Conservation (phyloP, 2,888 invertebrate species). For the Glaucopsyche alexis region DNA sequence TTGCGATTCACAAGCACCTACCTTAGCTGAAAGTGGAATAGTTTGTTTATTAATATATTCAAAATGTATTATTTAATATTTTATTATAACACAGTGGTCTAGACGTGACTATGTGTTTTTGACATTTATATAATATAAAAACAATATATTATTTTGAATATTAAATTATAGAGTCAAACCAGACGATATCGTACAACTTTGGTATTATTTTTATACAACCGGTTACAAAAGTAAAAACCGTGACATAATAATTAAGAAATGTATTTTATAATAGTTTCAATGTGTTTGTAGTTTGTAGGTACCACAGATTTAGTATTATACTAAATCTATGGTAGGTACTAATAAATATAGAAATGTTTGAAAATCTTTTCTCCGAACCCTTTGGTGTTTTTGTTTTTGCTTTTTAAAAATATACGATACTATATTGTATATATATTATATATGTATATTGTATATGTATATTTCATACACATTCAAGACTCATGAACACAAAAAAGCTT, state of each 20-base stretch:
- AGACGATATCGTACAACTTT: background rate
- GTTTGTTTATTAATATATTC: conserved; percentile 14
- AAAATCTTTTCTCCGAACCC: background rate
- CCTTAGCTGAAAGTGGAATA: background rate
- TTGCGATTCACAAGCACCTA: background rate
- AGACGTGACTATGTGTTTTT: conserved; percentile 10
- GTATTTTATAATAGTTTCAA: background rate
- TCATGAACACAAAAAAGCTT: too few relatives aligned
- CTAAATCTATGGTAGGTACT: too few relatives aligned
- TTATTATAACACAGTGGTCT: background rate
- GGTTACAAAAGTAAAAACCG: background rate
- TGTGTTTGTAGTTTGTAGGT: background rate
- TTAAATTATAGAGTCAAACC: background rate
- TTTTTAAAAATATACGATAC: background rate
- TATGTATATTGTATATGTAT: too few relatives aligned
- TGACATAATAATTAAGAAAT: conserved; percentile 8
- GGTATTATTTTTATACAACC: background rate
- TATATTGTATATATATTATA: too few relatives aligned
- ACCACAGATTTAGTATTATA: too few relatives aligned
- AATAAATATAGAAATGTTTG: background rate
- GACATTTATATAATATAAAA: background rate
- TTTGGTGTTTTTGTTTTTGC: background rate
- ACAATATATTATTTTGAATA: conserved; percentile 4
- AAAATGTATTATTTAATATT: background rate
- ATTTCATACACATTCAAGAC: too few relatives aligned